phyloP scores from a whole-genome alignment of 2,113 vertebrate species.

The Bagarius yarrelli region DNA sequence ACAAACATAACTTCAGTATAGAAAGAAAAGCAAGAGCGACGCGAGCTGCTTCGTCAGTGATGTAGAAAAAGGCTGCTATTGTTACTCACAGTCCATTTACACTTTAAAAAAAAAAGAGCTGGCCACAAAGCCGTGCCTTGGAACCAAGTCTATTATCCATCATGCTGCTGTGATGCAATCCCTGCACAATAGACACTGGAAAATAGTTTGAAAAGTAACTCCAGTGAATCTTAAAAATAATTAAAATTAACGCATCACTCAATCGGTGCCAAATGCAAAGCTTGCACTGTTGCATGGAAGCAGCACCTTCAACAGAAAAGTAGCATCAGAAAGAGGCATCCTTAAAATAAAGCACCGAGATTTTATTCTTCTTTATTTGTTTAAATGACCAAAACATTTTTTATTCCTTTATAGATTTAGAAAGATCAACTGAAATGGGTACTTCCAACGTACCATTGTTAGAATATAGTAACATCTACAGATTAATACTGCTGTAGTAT shows the following conservation, averaged over 20 bases:
- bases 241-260: background rate
- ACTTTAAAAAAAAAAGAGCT: background rate
- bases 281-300: background rate
- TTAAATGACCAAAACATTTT: background rate
- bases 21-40: background rate
- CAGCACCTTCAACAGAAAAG: background rate
- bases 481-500: background rate
- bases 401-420: too few species aligned
- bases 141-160: conserved; percentile 14
- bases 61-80: conserved; percentile 31
- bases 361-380: background rate
- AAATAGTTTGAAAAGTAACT: background rate
- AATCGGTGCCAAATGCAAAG: background rate
- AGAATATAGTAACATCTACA: background rate
- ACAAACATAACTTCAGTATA: conserved; percentile 7
- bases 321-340: background rate
- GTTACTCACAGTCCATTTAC: conserved; percentile 43
- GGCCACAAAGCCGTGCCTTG: background rate
- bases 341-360: background rate
- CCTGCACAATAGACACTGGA: background rate
- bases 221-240: background rate
- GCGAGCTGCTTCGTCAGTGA: conserved; percentile 28
- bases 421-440: background rate
- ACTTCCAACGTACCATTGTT: background rate
- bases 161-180: conserved; percentile 3